Conservation (phyloP, 2,888 invertebrate species). For the Keiferia lycopersicella region DNA sequence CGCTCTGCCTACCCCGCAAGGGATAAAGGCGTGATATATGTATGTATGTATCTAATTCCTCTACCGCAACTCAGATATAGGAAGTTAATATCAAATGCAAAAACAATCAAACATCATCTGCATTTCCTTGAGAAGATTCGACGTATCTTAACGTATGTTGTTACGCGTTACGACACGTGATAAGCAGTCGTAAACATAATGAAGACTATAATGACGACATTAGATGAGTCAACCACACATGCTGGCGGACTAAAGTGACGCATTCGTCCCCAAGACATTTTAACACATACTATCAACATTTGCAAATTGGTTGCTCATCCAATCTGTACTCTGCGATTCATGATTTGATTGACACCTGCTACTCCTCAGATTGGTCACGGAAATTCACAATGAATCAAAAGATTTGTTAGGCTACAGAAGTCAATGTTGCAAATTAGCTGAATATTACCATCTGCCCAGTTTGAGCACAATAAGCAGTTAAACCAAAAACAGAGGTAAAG, state of each 20-base stretch:
- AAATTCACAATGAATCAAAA: background rate
- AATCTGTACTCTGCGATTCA: background rate
- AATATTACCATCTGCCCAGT: background rate
- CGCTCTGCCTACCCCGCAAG: too few species aligned
- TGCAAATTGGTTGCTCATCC: constrained; percentile 6
- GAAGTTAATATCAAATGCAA: background rate
- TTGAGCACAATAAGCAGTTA: background rate
- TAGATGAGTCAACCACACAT: constrained; percentile 6
- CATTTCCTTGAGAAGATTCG: background rate
- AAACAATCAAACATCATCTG: constrained; percentile 6
- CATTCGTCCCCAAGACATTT: background rate
- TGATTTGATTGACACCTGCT: constrained; percentile 5
- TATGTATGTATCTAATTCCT: too few species aligned
- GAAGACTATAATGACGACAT: background rate
- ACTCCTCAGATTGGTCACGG: background rate
- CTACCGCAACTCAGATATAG: background rate
- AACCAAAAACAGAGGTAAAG: background rate
- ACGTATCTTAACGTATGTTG: background rate
- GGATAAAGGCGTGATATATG: too few species aligned
- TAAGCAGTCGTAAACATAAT: constrained; percentile 10
- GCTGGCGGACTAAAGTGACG: background rate
- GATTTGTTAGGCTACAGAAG: background rate
- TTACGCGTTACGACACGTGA: background rate
- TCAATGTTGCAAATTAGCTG: background rate
- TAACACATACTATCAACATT: background rate